Percentiles rank a stretch among this genome's conserved stretches.
These are phyloP conservation scores for Callosobruchus maculatus DNA, from an alignment of 2,888 invertebrate species.

Conservation along the genomic window DNA sequence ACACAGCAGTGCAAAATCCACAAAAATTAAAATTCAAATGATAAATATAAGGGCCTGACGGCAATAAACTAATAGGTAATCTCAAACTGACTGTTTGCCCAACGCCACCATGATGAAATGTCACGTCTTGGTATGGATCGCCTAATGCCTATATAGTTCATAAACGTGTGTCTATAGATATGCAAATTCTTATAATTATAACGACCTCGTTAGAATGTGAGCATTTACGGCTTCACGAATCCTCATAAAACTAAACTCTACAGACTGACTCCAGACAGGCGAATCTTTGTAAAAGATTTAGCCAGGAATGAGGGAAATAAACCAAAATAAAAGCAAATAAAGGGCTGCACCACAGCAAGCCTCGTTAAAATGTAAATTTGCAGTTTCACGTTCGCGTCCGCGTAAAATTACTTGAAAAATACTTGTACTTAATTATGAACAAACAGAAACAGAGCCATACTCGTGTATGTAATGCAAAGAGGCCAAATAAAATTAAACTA, in stretches of 20 bases:
- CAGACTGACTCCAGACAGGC: background rate
- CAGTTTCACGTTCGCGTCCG: constrained; percentile 21
- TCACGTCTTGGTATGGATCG: too few species aligned
- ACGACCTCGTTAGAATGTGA: background rate
- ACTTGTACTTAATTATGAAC: constrained; percentile 31
- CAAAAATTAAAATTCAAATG: too few species aligned
- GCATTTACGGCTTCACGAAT: background rate
- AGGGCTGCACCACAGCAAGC: constrained; percentile 10
- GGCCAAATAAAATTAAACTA: constrained; percentile 32
- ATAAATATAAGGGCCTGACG: too few species aligned
- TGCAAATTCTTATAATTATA: too few species aligned
- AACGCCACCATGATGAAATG: too few species aligned
- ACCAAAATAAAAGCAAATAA: background rate
- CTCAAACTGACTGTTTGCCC: too few species aligned
- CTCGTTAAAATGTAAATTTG: constrained; percentile 33
- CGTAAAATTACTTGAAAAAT: constrained; percentile 30
- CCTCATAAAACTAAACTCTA: background rate
- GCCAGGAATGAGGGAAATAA: background rate
- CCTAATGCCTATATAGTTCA: too few species aligned
- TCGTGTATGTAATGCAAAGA: constrained; percentile 17
- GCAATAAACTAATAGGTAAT: too few species aligned
- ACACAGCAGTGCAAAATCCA: too few species aligned
- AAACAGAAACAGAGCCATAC: constrained; percentile 12
- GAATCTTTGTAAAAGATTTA: background rate
- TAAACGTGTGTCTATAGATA: too few species aligned